Evolutionary conservation across 2,888 invertebrate species (phyloP), one percentile per base, ranked within the genome.

Genomic region (Tetropium fuscum): DNA sequence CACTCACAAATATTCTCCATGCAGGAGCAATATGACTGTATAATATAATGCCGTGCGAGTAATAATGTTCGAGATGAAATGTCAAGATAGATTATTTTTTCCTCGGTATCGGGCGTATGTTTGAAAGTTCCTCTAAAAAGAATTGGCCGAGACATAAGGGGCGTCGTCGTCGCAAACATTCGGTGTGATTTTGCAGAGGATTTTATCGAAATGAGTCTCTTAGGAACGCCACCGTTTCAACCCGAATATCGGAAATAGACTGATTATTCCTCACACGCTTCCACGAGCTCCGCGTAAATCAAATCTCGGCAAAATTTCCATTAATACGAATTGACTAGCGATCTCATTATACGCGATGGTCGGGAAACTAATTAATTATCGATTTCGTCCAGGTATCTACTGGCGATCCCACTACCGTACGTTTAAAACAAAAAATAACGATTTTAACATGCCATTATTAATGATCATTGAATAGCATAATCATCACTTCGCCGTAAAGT

Each of bases 281-380:
- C 64, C 60, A 62, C 65, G n/a, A n/a, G n/a, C n/a, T n/a, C n/a
- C n/a, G n/a, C n/a, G 58, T 67, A 69, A 71, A 74, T 72, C 71
- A 68, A 70, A 70, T 70, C 58, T 53, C 54, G 66, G 57, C 55
- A 64, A 64, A 62, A 66, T 61, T 64, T 58, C 63, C 63, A 56
- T 63, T 66, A 66, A 63, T 45, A 10, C 30, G 45, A 30, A 59
- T 27, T 47, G 51, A 57, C 61, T 53, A 59, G 56, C 27, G 16
- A 45, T 18, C 13, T 30, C 15, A 45, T 45, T 30, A 41, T 18
- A 13, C n/a, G n/a, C 45, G n/a, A 10, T 3, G n/a, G 13, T 32
- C 3, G 15, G 16, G 13, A 32, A 44, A 45, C 32, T 45, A 18
- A 45, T 30, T 27, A 18, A 6, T 20, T 40, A 40, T 40, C 18